Evolutionary conservation across 2,888 invertebrate species (phyloP), one percentile per base, ranked within the genome.

Genomic region (Zygothrica quintamaculata): DNA sequence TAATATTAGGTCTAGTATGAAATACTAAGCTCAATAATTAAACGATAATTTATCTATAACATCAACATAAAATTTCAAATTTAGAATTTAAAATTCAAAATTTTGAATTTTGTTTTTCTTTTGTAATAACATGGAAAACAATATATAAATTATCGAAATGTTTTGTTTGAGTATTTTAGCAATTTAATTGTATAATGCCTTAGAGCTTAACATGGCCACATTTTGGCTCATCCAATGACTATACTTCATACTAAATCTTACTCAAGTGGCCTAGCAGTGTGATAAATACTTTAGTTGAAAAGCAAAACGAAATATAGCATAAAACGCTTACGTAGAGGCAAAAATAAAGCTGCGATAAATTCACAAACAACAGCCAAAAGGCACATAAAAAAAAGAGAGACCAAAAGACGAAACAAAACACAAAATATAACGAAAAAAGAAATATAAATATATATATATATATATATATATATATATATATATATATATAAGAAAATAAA

Each of bases 271-370:
- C 16, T 25, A 11, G 52, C 26, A 25, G 42, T 44, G 50, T 59
- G 60, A 74, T 64, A 67, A 73, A 65, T 62, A 65, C 59, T 68
- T 56, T 36, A 65, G 64, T 52, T 74, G 56, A 70, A 60, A 44
- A 42, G 37, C 39, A 55, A 65, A 68, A 13, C 22, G 40, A 50
- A 52, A 67, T 56, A 60, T 47, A 40, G 52, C 51, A 67, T 65
- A 84, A 77, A 81, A 55, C 71, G 78, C 74, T 80, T 80, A 67
- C 61, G 64, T 59, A 68, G 61, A 66, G 71, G 29, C 7, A n/a
- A n/a, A 65, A 77, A 67, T 71, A 78, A 84, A 78, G 75, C 82
- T 62, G 56, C 61, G 68, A 79, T 85, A 81, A 81, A 79, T 78
- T 78, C 50, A 58, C 62, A 81, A 22, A 72, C 59, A 68, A 81